A percentile compares a stretch with the other conserved stretches of the same genome.
phyloP scores from a whole-genome alignment of 2,113 vertebrate genomes.

The Leucoraja erinaceus region DNA sequence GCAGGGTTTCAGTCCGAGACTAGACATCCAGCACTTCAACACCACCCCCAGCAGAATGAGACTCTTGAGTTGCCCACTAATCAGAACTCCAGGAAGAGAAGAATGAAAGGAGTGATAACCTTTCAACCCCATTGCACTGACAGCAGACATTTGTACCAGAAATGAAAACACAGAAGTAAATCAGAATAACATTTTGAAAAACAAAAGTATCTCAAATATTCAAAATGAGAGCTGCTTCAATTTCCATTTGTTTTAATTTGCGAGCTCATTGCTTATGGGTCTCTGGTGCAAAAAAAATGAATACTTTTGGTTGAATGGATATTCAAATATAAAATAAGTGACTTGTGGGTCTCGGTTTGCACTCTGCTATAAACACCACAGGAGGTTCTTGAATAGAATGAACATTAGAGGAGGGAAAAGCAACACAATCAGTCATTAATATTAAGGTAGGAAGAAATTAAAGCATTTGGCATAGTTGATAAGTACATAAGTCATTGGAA shows the following conservation, averaged over 20 bases:
- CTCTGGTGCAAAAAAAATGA: constrained; percentile 28
- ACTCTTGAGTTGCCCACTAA: too few species aligned
- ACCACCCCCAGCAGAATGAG: too few species aligned
- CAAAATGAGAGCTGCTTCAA: background rate
- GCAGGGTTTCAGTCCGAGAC: too few species aligned
- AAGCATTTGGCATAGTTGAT: background rate
- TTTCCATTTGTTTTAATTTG: background rate
- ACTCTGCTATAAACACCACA: background rate
- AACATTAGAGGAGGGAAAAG: background rate
- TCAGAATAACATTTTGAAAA: background rate
- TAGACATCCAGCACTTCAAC: too few species aligned
- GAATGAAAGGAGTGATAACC: too few species aligned
- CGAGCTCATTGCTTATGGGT: background rate
- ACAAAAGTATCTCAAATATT: background rate
- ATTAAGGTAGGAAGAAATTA: background rate
- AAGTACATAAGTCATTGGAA: background rate
- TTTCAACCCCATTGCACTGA: background rate
- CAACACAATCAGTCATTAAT: background rate
- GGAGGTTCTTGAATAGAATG: constrained; percentile 2
- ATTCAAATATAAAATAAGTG: constrained; percentile 35
- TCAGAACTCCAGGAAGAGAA: too few species aligned
- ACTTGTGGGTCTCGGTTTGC: background rate
- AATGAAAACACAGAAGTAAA: background rate
- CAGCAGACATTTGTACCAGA: background rate
- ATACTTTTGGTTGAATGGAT: constrained; percentile 30